These are phyloP conservation scores for Acleris laterana DNA, from an alignment of 2,888 invertebrate genomes.

Conservation along the genomic window DNA sequence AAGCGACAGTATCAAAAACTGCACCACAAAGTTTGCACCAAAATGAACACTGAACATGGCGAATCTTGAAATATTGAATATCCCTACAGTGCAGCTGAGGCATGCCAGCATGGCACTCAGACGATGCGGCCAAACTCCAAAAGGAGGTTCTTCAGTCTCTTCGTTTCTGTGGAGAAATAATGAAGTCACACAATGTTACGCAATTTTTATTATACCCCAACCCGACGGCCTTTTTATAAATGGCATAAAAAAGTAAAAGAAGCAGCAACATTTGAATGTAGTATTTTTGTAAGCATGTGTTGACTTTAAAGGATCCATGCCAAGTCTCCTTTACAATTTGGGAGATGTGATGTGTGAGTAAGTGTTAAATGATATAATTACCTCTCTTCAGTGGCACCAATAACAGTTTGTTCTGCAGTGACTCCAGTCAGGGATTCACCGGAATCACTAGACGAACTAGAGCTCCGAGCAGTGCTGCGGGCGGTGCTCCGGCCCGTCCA, in stretches of 20 bases:
- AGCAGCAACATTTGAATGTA: too few relatives aligned
- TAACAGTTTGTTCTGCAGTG: slow-evolving; percentile 53
- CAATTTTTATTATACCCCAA: too few relatives aligned
- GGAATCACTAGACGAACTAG: slow-evolving; percentile 72
- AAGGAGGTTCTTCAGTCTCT: slow-evolving; percentile 74
- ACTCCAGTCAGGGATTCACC: slow-evolving; percentile 68
- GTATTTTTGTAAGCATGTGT: too few relatives aligned
- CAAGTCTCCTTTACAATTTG: background rate
- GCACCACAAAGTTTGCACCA: slow-evolving; percentile 94
- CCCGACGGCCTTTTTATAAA: too few relatives aligned
- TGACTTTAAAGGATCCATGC: background rate
- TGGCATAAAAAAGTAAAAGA: too few relatives aligned
- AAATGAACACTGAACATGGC: slow-evolving; percentile 94
- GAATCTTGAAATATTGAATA: slow-evolving; percentile 95
- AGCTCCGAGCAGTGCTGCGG: slow-evolving; percentile 67
- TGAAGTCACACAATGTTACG: slow-evolving; percentile 2
- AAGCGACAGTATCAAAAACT: slow-evolving; percentile 93
- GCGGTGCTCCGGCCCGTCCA: slow-evolving; percentile 72
- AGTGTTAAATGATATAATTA: slow-evolving; percentile 42
- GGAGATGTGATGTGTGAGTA: background rate
- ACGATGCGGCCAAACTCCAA: slow-evolving; percentile 78
- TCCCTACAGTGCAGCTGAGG: slow-evolving; percentile 93
- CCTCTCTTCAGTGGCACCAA: slow-evolving; percentile 71
- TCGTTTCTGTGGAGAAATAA: slow-evolving; percentile 60
- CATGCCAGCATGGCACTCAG: slow-evolving; percentile 92